Evolutionary conservation across 1,140 invertebrate species (phyloP), one percentile per base, ranked within the genome.

Genomic region (Brachionus koreanus): DNA sequence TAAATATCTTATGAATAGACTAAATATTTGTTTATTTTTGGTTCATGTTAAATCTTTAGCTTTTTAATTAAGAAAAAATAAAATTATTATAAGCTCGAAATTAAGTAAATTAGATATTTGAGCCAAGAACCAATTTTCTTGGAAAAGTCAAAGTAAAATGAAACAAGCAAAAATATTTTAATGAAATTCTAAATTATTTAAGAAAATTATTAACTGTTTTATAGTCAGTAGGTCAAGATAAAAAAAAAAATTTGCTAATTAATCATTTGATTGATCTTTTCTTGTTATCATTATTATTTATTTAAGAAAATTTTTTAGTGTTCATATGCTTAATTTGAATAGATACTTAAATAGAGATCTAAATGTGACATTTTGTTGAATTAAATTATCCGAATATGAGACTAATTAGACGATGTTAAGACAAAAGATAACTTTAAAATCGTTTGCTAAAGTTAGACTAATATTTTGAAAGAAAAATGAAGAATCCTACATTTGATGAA

Each of bases 361-460:
- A 65, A 65, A 65, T 33, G 65, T 39, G 0, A 69, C 9, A 39
- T 37, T 69, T 12, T 13, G 35, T 39, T 16, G 37, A 69, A 69
- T 69, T 23, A 19, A 16, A 69, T 69, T 69, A 69, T 69, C 35
- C 65, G 16, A 69, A 23, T 69, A 69, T 39, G 13, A 39, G 65
- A 39, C 33, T 35, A 69, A 19, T 19, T 69, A 39, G 19, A 69
- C 23, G 37, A 37, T 39, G 35, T 39, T 69, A 19, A 12, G 35
- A 12, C n/a, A 33, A 12, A 35, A 19, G 65, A 37, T 16, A 39
- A 37, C n/a, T 69, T n/a, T 16, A 10, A 19, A 37, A 37, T 69
- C 10, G 9, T 13, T n/a, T 69, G 6, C 19, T 19, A 19, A 37
- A 69, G n/a, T 37, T 7, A 65, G 9, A 67, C 23, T 39, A 39